Evolutionary conservation across 2,797 vertebrate species (phyloP).

Genomic region (Myoxocephalus aenaeus): DNA sequence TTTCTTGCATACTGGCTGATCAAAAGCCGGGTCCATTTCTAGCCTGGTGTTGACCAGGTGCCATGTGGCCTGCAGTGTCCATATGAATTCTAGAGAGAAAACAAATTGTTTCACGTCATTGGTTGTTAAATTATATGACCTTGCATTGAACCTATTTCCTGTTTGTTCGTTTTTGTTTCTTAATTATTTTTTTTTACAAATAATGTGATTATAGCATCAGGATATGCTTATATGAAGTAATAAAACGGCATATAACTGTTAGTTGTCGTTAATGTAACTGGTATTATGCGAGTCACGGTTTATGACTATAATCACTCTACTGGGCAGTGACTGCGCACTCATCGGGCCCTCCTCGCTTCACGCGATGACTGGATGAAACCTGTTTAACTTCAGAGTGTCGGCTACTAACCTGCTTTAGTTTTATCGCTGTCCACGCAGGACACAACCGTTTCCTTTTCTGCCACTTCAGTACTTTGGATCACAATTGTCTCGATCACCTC

Average conservation of each 20-base stretch:
- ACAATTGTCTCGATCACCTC: slow-evolving; percentile 80
- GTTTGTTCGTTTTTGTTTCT: neutral
- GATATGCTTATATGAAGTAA: neutral
- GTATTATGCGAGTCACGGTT: neutral
- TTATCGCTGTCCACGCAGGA: slow-evolving; percentile 72
- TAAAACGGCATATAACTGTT: neutral
- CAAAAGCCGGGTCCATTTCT: slow-evolving; percentile 85
- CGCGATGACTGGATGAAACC: slow-evolving; percentile 48
- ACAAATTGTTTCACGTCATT: neutral
- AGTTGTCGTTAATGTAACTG: neutral
- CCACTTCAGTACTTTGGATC: slow-evolving; percentile 72
- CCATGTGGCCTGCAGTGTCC: slow-evolving; percentile 86
- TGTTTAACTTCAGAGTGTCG: slow-evolving; percentile 3
- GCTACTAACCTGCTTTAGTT: slow-evolving; percentile 78
- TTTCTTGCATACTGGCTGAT: slow-evolving; percentile 86
- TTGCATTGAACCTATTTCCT: neutral
- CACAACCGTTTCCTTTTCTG: slow-evolving; percentile 71
- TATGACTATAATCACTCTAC: neutral
- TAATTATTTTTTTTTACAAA: neutral
- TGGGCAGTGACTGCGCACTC: slow-evolving; percentile 41
- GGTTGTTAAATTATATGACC: neutral
- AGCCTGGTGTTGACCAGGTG: slow-evolving; percentile 81
- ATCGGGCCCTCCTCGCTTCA: slow-evolving; percentile 65
- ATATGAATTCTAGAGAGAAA: slow-evolving; percentile 80
- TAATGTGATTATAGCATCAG: neutral